These are phyloP conservation scores for Acromyrmex echinatior DNA, from an alignment of 1,140 invertebrate species.

Conservation along the genomic window DNA sequence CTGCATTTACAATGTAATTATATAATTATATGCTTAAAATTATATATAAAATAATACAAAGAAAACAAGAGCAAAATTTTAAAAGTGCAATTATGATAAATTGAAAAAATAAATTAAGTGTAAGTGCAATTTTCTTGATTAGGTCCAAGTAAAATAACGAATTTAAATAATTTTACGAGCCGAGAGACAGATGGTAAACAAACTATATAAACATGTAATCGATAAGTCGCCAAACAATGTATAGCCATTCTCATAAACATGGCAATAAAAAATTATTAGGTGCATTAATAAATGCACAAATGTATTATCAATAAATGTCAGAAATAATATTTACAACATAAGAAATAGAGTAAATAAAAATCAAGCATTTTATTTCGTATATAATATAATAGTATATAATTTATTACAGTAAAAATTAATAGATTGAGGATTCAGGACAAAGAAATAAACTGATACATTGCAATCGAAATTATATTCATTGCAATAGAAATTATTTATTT, in stretches of 20 bases:
- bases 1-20: background rate
- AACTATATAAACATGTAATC: background rate
- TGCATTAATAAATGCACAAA: background rate
- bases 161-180: background rate
- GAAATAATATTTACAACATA: background rate
- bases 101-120: background rate
- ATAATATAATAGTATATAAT: background rate
- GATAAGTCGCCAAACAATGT: background rate
- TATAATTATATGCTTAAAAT: background rate
- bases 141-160: background rate
- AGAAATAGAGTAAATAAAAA: slow-evolving; percentile 30
- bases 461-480: background rate
- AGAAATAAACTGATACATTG: background rate
- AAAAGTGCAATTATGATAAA: background rate
- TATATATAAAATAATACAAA: slow-evolving; percentile 28
- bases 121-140: background rate
- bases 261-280: background rate
- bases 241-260: background rate
- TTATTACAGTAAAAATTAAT: slow-evolving; percentile 25
- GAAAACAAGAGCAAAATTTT: background rate
- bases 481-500: background rate
- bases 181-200: background rate
- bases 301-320: background rate
- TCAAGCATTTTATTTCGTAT: background rate
- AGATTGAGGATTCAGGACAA: background rate